Percentiles rank a stretch among this genome's conserved stretches.
Conservation (phyloP, 2,797 vertebrate species). For the Propithecus perrieri region DNA sequence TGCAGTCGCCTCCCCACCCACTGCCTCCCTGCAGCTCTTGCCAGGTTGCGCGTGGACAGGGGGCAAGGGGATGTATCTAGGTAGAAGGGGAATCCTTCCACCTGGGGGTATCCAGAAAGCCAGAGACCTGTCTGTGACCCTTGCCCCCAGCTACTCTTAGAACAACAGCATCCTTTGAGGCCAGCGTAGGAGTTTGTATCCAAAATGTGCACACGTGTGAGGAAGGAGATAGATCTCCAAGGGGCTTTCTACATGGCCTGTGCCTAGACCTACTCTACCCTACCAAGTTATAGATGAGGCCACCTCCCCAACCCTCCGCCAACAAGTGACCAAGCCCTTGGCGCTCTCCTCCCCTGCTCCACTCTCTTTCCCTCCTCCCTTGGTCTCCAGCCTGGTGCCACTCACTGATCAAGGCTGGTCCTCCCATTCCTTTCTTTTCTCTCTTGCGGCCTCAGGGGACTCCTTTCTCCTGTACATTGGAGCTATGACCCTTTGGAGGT, state of each 20-base stretch:
- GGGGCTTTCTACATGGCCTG: neutral
- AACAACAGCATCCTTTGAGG: neutral
- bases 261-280: neutral
- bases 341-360: neutral
- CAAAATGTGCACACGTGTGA: neutral
- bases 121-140: neutral
- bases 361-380: neutral
- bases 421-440: neutral
- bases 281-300: neutral
- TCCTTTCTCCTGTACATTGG: neutral
- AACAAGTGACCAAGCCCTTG: neutral
- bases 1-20: neutral
- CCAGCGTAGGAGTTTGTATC: neutral
- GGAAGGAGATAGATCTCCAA: neutral
- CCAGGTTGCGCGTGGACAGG: neutral
- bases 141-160: neutral
- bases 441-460: slow-evolving; percentile 25
- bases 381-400: neutral
- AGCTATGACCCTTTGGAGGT: slow-evolving; percentile 63
- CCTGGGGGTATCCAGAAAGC: neutral
- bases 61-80: no score
- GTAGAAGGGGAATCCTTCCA: neutral
- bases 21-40: fast-evolving
- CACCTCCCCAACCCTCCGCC: neutral
- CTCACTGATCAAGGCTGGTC: neutral